Evolutionary conservation across 2,113 vertebrate genomes (phyloP).

Genomic region (Dromas ardeola): DNA sequence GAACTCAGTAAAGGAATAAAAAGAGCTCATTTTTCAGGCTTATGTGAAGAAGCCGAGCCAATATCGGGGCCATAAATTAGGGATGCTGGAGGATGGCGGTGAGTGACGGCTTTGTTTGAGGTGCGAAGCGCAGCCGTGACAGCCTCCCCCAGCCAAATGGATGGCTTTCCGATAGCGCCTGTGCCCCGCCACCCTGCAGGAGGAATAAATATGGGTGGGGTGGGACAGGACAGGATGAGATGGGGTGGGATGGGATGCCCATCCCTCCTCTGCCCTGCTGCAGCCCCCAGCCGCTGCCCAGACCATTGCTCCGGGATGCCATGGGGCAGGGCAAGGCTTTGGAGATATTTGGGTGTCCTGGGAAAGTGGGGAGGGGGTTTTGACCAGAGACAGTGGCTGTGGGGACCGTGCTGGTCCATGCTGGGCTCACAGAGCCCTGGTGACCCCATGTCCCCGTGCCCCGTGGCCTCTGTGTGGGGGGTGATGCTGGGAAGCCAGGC

Average conservation of each 20-base stretch:
- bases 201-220: background rate
- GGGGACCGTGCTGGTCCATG: background rate
- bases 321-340: background rate
- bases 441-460: background rate
- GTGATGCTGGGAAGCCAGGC: background rate
- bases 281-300: rapidly evolving
- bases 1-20: constrained; percentile 56
- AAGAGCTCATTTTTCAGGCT: constrained; percentile 70
- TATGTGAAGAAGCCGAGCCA: constrained; percentile 50
- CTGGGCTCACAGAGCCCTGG: background rate
- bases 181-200: background rate
- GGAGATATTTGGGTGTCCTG: background rate
- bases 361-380: background rate
- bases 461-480: rapidly evolving
- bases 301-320: rapidly evolving
- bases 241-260: background rate
- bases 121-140: background rate
- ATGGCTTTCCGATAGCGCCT: constrained; percentile 58
- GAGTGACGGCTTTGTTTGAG: constrained; percentile 53
- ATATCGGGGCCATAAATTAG: constrained; percentile 70
- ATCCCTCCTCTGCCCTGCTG: background rate
- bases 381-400: background rate
- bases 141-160: background rate
- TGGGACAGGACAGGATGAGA: background rate
- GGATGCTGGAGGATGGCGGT: background rate